Evolutionary conservation across 2,797 vertebrate species (phyloP).

Genomic region (Falco naumanni): DNA sequence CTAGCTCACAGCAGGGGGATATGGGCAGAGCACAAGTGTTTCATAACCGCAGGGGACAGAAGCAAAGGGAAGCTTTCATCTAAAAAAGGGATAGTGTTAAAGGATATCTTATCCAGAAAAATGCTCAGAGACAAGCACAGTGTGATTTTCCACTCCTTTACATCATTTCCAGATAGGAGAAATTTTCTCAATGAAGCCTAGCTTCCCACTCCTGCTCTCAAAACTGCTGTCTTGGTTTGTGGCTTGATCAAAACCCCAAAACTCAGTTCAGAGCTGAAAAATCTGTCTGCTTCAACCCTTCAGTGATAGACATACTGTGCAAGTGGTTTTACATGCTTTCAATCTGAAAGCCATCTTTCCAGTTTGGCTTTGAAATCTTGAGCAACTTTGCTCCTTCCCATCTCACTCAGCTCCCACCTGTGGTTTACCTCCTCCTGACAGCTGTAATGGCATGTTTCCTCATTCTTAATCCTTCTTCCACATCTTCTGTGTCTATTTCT

Average conservation of each 20-base stretch:
- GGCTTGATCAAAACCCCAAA: neutral
- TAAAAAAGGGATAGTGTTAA: neutral
- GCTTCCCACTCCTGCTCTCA: neutral
- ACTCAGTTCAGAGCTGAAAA: neutral
- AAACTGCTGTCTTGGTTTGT: neutral
- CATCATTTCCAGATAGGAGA: neutral
- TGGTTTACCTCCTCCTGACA: neutral
- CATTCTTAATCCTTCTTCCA: neutral
- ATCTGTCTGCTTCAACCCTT: neutral
- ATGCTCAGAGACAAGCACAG: neutral
- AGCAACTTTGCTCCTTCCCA: neutral
- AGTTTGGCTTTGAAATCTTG: neutral
- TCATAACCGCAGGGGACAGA: neutral
- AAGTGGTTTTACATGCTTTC: neutral
- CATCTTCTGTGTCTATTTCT: neutral
- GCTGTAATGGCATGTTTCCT: neutral
- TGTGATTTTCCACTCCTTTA: neutral
- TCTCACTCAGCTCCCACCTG: neutral
- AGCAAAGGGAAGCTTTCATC: neutral
- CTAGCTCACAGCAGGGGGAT: fast-evolving
- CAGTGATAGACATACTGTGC: neutral
- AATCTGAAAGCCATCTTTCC: neutral
- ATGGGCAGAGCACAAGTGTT: neutral
- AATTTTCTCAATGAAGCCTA: neutral
- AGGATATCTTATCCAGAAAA: neutral